Evolutionary conservation across 2,113 vertebrate genomes (phyloP).

Genomic region (Microcebus murinus): DNA sequence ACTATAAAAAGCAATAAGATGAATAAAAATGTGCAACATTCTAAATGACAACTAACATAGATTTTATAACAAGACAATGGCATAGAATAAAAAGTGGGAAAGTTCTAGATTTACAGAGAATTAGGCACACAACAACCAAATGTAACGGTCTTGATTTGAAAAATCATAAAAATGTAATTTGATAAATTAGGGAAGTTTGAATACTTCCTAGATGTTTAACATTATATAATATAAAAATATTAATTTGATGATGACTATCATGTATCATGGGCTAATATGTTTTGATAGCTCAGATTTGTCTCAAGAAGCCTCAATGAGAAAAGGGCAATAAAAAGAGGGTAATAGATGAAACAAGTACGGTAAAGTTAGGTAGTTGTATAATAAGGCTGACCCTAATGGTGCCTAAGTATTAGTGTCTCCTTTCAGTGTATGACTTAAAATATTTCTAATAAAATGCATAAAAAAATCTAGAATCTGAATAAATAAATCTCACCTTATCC

Average conservation of each 20-base stretch:
- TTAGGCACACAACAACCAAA: neutral
- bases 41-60: neutral
- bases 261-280: neutral
- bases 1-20: neutral
- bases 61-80: neutral
- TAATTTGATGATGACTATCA: neutral
- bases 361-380: neutral
- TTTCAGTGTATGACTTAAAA: neutral
- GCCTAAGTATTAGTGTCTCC: neutral
- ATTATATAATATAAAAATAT: neutral
- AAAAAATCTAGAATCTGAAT: neutral
- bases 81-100: neutral
- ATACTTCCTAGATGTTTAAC: neutral
- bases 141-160: neutral
- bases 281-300: neutral
- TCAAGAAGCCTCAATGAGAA: neutral
- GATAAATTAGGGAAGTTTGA: neutral
- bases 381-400: neutral
- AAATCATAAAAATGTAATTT: neutral
- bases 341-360: neutral
- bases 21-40: neutral
- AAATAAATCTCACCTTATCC: neutral
- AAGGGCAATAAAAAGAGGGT: too few relatives aligned
- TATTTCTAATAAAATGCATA: neutral
- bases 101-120: neutral